Base-by-base conservation (phyloP, 2,888 invertebrate species). In the Chrysolina haemoptera region DNA sequence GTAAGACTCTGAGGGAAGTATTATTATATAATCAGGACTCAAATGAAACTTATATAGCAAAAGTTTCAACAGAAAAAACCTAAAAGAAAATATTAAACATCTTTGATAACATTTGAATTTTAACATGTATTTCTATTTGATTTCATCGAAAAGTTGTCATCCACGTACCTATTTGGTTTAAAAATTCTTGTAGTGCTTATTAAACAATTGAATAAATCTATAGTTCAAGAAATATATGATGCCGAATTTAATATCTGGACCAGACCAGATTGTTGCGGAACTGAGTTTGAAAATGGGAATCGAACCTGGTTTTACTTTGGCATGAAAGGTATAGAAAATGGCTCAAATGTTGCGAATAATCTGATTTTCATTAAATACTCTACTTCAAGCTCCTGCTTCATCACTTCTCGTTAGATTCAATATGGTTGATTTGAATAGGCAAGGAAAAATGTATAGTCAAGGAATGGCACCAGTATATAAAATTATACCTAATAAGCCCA, bases 281-380 rank as follows among this genome's bases (percentile, higher is more conserved):
- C 96, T 0, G 93, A 93, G 82, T 96, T 92, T 90, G 95, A 96
- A 87, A 97, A 96, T 90, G 94, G 93, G 67, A 96, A 96, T 87
- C 90, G 96, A 78, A 96, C 97, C 1, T 97, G 97, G 97, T 97
- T 97, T 88, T 94, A 96, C 87, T 97, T 97, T 88, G 96, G 95
- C 10, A 89, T 97, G 66, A 88, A 87, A 88, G 89, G 93, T 88
- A 89, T 9, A 14, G 1, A 80, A 53, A 66, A 43, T 55, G 16
- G n/a, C 11, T 64, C 62, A 43, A 20, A 27, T 62, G 18, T 4
- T n/a, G n/a, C 18, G 18, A 43, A 8, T 64, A 16, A 16, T 41
- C 11, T 43, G 43, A 43, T 35, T 22, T 22, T 5, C 11, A 22
- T 62, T 4, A 6, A 65, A 8, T 22, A 1, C 10, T 12, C 53